These are phyloP conservation scores for Plagiodera versicolora DNA, from an alignment of 2,888 invertebrate species.

Conservation along the genomic window DNA sequence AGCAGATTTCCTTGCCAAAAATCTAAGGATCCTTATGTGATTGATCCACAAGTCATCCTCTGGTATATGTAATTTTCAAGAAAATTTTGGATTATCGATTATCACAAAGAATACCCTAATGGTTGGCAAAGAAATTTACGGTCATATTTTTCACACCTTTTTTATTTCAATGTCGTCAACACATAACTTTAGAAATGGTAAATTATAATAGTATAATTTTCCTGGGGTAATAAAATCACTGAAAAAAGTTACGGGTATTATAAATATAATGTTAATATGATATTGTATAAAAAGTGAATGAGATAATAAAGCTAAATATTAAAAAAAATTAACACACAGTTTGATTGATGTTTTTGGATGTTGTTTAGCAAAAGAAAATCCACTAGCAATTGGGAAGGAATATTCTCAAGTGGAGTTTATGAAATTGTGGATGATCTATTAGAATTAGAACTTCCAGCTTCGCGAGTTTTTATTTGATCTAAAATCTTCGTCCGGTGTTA, in stretches of 20 bases:
- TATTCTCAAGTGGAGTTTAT: neutral
- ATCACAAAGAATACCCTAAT: too few relatives aligned
- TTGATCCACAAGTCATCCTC: too few relatives aligned
- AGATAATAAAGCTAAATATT: conserved; percentile 49
- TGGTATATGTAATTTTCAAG: too few relatives aligned
- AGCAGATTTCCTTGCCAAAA: neutral
- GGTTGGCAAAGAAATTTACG: neutral
- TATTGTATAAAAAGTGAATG: conserved; percentile 49
- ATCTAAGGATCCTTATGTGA: neutral
- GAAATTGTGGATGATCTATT: neutral
- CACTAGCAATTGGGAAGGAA: conserved; percentile 35
- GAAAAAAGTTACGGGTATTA: conserved; percentile 53
- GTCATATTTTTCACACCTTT: neutral
- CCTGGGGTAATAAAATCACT: conserved; percentile 44
- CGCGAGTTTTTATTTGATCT: too few relatives aligned
- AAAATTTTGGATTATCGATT: too few relatives aligned
- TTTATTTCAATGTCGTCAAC: neutral
- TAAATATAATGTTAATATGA: conserved; percentile 51
- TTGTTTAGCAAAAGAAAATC: conserved; percentile 31
- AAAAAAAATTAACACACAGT: conserved; percentile 34
- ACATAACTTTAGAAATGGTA: neutral
- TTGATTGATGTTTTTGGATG: conserved; percentile 41
- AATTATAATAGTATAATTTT: conserved; percentile 19
- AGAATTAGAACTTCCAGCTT: too few relatives aligned
- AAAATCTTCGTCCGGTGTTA: too few relatives aligned